Evolutionary conservation across 2,797 vertebrate genomes (phyloP).

Genomic region (Cyclura pinguis): DNA sequence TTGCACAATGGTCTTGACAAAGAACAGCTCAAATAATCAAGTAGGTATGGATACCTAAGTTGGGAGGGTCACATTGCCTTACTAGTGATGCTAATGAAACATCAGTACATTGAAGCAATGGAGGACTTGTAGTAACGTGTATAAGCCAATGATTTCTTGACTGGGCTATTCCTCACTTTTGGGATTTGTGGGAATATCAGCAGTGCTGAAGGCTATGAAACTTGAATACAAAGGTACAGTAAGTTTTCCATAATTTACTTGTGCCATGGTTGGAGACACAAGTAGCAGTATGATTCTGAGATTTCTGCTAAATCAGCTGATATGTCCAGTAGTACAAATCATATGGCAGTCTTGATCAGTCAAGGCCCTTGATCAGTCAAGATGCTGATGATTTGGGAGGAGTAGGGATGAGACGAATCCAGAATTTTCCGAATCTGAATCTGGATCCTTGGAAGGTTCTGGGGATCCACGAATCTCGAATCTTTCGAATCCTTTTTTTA

Average conservation of each 20-base stretch:
- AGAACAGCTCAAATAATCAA: background rate
- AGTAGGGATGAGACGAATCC: too few relatives aligned
- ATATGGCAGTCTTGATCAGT: too few relatives aligned
- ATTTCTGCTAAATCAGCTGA: background rate
- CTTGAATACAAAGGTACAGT: background rate
- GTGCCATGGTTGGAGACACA: background rate
- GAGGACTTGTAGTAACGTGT: rapidly evolving
- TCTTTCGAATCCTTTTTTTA: too few relatives aligned
- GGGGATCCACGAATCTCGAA: too few relatives aligned
- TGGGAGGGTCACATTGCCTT: background rate
- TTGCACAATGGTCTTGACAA: background rate
- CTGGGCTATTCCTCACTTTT: background rate
- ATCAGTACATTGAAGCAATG: background rate
- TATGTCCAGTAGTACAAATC: background rate
- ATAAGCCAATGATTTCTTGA: background rate
- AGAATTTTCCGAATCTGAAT: too few relatives aligned
- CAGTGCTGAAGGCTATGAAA: background rate
- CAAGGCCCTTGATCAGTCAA: background rate
- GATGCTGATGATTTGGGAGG: too few relatives aligned
- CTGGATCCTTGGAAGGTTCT: too few relatives aligned
- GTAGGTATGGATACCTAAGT: rapidly evolving
- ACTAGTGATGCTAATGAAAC: background rate
- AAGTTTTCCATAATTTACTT: background rate
- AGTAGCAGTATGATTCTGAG: slow-evolving; percentile 13
- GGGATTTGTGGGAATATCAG: background rate